Base-by-base conservation (phyloP, 2,888 invertebrate genomes). In the Zygogramma bicolorata region DNA sequence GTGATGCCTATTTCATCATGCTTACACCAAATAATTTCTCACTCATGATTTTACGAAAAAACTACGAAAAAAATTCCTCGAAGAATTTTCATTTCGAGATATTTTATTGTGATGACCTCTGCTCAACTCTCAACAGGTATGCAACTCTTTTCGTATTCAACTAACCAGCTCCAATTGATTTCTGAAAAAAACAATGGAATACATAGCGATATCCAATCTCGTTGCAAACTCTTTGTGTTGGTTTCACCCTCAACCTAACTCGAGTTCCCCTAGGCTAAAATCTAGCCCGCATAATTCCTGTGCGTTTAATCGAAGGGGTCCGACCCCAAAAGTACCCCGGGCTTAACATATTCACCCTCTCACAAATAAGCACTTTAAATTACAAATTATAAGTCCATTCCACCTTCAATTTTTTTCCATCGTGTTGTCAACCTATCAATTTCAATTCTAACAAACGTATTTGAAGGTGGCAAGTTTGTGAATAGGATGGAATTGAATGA, bases 341-440 rank as follows among this genome's bases (percentile, higher is more conserved):
- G 65, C 65, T 20, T 49, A 25, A 65, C 62, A 53, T 66, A 38
- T 60, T 67, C 62, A 42, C 65, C 70, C 53, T 53, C 70, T 59
- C 27, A 59, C 59, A 70, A 63, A 65, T 70, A 65, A 65, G 65
- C 65, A 70, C 65, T 70, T 70, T 59, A 70, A 70, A 70, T 65
- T 65, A 65, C 65, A 70, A 70, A 70, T 70, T 70, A 70, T 65
- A 65, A 65, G 65, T 65, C 59, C 57, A 25, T 67, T 46, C 29
- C 34, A 29, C 22, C 6, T 22, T 34, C 7, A 58, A 10, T 46
- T 40, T 58, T 42, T 67, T 58, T 31, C 46, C 25, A 31, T 6
- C 27, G n/a, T 6, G 27, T n/a, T 53, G 53, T 22, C 3, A 53
- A 25, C 1, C 25, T 57, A 66, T 66, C 66, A 57, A 27, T 66